phyloP scores from a whole-genome alignment of 2,888 invertebrate genomes.

The Drosophila koepferae region DNA sequence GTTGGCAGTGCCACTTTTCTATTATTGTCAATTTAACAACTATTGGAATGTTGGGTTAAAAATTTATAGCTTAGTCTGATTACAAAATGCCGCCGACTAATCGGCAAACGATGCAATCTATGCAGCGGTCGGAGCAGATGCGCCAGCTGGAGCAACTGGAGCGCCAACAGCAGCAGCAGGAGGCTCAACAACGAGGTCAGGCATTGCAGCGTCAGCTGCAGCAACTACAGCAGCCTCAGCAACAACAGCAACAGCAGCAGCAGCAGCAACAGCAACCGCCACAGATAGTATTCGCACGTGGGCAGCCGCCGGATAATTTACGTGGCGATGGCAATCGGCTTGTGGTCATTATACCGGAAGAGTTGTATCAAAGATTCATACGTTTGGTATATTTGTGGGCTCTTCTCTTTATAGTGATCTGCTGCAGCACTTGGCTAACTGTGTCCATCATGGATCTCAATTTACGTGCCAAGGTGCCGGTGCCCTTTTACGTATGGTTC shows the following conservation, averaged over 20 bases:
- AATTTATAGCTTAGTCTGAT: constrained; percentile 19
- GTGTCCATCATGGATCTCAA: neutral
- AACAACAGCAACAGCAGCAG: neutral
- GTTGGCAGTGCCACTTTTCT: neutral
- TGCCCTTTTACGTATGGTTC: constrained; percentile 20
- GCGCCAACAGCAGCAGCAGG: neutral
- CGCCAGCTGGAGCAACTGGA: constrained; percentile 3
- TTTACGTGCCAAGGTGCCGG: neutral
- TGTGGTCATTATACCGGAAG: constrained; percentile 8
- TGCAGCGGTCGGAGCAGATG: constrained; percentile 1
- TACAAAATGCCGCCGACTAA: constrained; percentile 16
- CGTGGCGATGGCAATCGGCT: neutral
- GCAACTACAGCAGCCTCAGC: neutral
- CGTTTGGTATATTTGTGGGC: constrained; percentile 6
- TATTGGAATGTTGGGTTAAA: neutral
- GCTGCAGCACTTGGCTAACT: neutral
- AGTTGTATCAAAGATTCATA: neutral
- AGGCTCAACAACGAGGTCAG: neutral
- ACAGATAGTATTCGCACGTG: neutral
- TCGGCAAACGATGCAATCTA: neutral
- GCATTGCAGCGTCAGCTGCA: neutral
- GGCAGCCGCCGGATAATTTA: neutral
- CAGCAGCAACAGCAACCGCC: constrained; percentile 1
- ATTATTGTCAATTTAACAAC: constrained; percentile 17
- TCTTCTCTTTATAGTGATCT: neutral